Conservation (phyloP, 1,140 invertebrate genomes). For the Drosophila novamexicana region DNA sequence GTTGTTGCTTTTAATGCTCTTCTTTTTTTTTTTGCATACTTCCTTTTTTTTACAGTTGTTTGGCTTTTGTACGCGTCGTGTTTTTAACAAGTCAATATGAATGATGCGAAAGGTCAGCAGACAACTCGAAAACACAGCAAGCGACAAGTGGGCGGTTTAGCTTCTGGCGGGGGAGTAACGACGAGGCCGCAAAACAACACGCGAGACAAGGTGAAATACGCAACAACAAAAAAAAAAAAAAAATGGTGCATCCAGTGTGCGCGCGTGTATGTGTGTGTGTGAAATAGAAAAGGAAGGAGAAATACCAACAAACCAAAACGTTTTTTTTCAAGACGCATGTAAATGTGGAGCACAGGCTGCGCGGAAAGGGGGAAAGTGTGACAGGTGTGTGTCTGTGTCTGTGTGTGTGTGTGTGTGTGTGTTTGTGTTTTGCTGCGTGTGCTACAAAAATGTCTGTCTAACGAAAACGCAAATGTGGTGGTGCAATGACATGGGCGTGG, state of each 20-base stretch:
- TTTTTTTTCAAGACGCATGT: slow-evolving; percentile 11
- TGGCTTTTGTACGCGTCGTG: slow-evolving; percentile 48
- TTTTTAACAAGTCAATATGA: slow-evolving; percentile 78
- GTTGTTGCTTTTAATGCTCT: slow-evolving; percentile 9
- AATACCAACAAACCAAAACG: slow-evolving; percentile 36
- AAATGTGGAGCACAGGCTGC: slow-evolving; percentile 20
- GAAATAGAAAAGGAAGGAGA: slow-evolving; percentile 1
- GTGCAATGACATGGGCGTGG: slow-evolving; percentile 64
- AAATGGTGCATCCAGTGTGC: slow-evolving; percentile 21
- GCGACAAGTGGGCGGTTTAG: slow-evolving; percentile 38
- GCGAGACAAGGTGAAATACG: slow-evolving; percentile 40
- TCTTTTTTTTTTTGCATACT: slow-evolving; percentile 42
- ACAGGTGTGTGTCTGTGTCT: slow-evolving; percentile 24
- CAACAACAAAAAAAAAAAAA: slow-evolving; percentile 44
- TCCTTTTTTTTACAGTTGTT: slow-evolving; percentile 51
- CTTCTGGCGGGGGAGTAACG: not conserved
- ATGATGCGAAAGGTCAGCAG: slow-evolving; percentile 77
- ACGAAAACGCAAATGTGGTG: slow-evolving; percentile 55
- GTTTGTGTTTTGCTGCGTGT: slow-evolving; percentile 25
- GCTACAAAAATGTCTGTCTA: slow-evolving; percentile 43
- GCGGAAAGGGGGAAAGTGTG: slow-evolving; percentile 11
- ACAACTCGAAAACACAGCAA: slow-evolving; percentile 45
- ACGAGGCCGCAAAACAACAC: slow-evolving; percentile 45
- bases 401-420: slow-evolving; percentile 16
- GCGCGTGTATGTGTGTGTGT: slow-evolving; percentile 16